Evolutionary conservation across 2,888 invertebrate species (phyloP).

Genomic region (Tanytarsus gracilentus): DNA sequence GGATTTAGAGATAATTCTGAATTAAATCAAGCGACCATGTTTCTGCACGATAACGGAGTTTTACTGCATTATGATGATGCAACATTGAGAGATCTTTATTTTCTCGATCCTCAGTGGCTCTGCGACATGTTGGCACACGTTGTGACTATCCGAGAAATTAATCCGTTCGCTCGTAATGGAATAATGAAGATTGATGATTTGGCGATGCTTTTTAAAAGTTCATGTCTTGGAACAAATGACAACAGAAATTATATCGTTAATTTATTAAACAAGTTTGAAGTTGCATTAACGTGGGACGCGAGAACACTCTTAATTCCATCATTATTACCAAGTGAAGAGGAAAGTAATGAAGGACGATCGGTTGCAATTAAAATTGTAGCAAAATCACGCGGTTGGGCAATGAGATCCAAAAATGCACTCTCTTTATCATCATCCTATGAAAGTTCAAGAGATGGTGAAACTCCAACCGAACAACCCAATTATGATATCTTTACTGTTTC

Average conservation of each 20-base stretch:
- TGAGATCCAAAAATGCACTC: slow-evolving; percentile 46
- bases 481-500: slow-evolving; percentile 43
- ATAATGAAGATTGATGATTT: slow-evolving; percentile 92
- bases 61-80: slow-evolving; percentile 91
- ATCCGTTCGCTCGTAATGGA: slow-evolving; percentile 86
- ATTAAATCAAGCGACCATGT: slow-evolving; percentile 89
- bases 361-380: slow-evolving; percentile 37
- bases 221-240: slow-evolving; percentile 61
- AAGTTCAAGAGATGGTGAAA: background rate
- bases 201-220: slow-evolving; percentile 85
- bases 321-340: slow-evolving; percentile 72
- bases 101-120: slow-evolving; percentile 96
- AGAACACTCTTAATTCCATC: slow-evolving; percentile 85
- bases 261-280: slow-evolving; percentile 91
- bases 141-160: slow-evolving; percentile 93
- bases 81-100: slow-evolving; percentile 87
- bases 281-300: slow-evolving; percentile 93
- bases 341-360: slow-evolving; percentile 39
- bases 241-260: slow-evolving; percentile 73
- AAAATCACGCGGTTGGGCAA: slow-evolving; percentile 58
- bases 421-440: slow-evolving; percentile 8
- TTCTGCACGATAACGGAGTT: slow-evolving; percentile 95
- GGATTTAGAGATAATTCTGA: slow-evolving; percentile 65
- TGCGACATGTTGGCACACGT: slow-evolving; percentile 97
- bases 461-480: slow-evolving; percentile 9